Evolutionary conservation across 1,140 invertebrate species (phyloP), one percentile per base, ranked within the genome.

Genomic region (Aphis craccivora): DNA sequence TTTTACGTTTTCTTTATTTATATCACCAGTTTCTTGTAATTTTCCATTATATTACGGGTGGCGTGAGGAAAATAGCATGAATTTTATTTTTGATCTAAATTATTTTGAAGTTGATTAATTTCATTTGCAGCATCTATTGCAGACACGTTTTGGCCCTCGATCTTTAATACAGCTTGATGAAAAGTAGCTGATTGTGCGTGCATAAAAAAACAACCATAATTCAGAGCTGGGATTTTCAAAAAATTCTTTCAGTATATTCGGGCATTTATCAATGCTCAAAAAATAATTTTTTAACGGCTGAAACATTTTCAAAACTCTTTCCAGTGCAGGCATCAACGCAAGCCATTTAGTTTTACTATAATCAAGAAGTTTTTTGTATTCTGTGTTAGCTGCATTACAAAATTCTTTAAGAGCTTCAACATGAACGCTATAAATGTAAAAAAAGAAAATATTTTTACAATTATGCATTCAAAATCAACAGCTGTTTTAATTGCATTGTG

Each of bases 361-460:
- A 53, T 35, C 88, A 3, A 60, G 51, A 53, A 90, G 18, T 60
- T 45, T 45, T 45, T 60, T 53, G 40, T 90, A 60, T 40, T 90
- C 35, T 23, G 35, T 55, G n/a, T 60, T 14, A 60, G n/a, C 88
- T 37, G 2, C 51, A 22, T 60, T 0, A 40, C 88, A 60, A 11
- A 90, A 90, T 37, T 90, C n/a, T 55, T 90, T 60, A 20, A 90
- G 22, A 40, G 35, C 88, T 90, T 40, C 35, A 37, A 48, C 53
- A 37, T 35, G 11, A 37, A 90, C 22, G 6, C 7, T 60, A 40
- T 90, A 45, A 90, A 90, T 60, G 35, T 89, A 89, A 7, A 89
- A 89, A 89, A 89, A 37, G 35, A 89, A 89, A 37, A 89, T 22
- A 55, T 55, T 51, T 89, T 89, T 22, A 89, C 88, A 37, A 89